Evolutionary conservation across 2,797 vertebrate genomes (phyloP), one percentile per base, ranked within the genome.

Genomic region (Kryptopterus vitreolus): DNA sequence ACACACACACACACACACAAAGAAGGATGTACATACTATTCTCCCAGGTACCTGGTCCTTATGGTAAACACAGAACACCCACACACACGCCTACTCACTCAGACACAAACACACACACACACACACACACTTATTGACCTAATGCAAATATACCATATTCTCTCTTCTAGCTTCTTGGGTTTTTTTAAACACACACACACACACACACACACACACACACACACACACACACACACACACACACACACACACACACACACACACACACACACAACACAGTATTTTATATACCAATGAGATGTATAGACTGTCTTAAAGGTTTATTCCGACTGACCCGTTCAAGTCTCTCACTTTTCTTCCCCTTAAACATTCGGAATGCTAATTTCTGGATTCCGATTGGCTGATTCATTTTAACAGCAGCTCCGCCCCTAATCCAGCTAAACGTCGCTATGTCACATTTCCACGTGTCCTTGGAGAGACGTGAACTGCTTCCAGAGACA

Each of bases 41-140:
- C 86, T 83, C 84, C 52, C 85, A 84, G 82, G 85, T 85, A 84
- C 62, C 4, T 58, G 77, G 62, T 84, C 79, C 81, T 85, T 76
- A 85, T 78, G 57, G 82, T 81, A 86, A 85, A 84, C 62, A 70
- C 62, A 81, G 77, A 77, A 86, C 85, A 79, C 83, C 82, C 80
- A 85, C 82, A 81, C 74, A 82, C 65, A 85, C 58, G 70, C 78
- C 83, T 80, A 66, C 82, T 77, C 82, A 35, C 22, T 13, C 26
- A 82, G 59, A 77, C 73, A 79, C 77, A 79, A 57, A 65, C 52
- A 70, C 66, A 70, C 55, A 83, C 70, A 80, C 71, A 78, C 69
- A 81, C 76, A 81, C 79, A 77, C 65, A 72, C 52, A 63, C 6
- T 29, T 2, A 48, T 29, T 78, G 38, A 83, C 62, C 9, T 35